Base-by-base conservation (phyloP, 2,797 vertebrate genomes). In the Eospalax fontanierii region DNA sequence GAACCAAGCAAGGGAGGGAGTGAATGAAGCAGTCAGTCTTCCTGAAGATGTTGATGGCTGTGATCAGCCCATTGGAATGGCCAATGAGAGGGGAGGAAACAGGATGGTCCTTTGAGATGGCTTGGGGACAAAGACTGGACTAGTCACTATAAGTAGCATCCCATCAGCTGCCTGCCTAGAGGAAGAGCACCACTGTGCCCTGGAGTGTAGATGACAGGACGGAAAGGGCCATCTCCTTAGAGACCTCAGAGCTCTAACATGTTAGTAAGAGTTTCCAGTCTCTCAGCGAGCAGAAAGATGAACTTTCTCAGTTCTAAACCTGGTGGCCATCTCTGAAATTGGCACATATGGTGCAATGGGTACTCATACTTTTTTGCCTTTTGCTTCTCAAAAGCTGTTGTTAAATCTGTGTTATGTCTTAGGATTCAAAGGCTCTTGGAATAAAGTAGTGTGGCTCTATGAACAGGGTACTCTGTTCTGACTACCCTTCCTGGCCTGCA, bases 91-190 rank as follows among this genome's bases (percentile, higher is more conserved):
- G 8, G 16, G 50, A 30, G 16, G 16, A 40, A 86, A 28, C 24
- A 8, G 50, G 26, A 10, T 16, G 40, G 6, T 24, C 26, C 35
- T 81, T 15, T 3, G 46, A 24, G 50, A 7, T 59, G 46, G 3
- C 6, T 2, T 40, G 38, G 74, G n/a, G 16, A 61, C 8, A 73
- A 19, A 89, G 21, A 43, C 24, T 18, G 38, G 18, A 43, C 46
- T 0, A 28, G 14, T 30, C 15, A 15, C 71, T 50, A 24, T 2
- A 22, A 1, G 30, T 24, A 26, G 24, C 9, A 0, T 14, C 4
- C 28, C n/a, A 21, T 38, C 12, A 8, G 22, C 59, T 46, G 38
- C 74, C 85, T 43, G 8, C 35, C 30, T 2, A 40, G 12, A 14
- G 30, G 8, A 21, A 33, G 50, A 86, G 68, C 38, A 24, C 46